Percentiles rank a stretch among this genome's conserved stretches.
These are phyloP conservation scores for Thalpophila matura DNA, from an alignment of 2,888 invertebrate species.

Conservation along the genomic window DNA sequence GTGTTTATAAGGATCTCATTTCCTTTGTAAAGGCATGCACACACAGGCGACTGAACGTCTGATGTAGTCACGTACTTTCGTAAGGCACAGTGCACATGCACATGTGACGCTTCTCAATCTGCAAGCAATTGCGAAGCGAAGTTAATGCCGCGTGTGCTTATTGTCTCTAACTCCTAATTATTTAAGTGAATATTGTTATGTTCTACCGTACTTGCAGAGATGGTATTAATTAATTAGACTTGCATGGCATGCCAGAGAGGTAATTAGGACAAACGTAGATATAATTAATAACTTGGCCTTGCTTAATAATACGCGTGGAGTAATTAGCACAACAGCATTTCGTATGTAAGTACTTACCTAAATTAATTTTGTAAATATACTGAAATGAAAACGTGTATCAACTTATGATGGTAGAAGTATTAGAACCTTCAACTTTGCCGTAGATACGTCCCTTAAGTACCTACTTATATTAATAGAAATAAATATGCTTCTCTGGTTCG, in stretches of 20 bases:
- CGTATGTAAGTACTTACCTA: neutral
- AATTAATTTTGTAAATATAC: conserved; percentile 8
- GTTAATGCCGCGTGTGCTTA: neutral
- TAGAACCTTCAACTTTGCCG: too few species aligned
- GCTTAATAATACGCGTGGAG: neutral
- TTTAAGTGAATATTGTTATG: conserved; percentile 12
- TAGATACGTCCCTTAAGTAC: too few species aligned
- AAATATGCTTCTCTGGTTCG: too few species aligned
- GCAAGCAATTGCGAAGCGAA: too few species aligned
- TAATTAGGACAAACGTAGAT: conserved; percentile 1
- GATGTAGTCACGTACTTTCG: neutral
- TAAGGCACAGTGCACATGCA: neutral
- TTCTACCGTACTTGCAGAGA: neutral
- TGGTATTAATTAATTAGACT: conserved; percentile 17
- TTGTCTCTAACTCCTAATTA: conserved; percentile 21
- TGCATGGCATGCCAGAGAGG: neutral
- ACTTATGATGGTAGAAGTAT: too few species aligned
- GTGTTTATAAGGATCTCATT: conserved; percentile 9
- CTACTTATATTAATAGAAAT: too few species aligned
- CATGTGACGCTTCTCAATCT: neutral
- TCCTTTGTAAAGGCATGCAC: conserved; percentile 11
- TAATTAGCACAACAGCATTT: neutral
- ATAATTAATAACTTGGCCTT: neutral
- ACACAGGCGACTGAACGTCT: neutral
- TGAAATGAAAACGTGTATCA: neutral